Conservation (phyloP, 2,888 invertebrate genomes). For the Dimorphilus gyrociliatus region DNA sequence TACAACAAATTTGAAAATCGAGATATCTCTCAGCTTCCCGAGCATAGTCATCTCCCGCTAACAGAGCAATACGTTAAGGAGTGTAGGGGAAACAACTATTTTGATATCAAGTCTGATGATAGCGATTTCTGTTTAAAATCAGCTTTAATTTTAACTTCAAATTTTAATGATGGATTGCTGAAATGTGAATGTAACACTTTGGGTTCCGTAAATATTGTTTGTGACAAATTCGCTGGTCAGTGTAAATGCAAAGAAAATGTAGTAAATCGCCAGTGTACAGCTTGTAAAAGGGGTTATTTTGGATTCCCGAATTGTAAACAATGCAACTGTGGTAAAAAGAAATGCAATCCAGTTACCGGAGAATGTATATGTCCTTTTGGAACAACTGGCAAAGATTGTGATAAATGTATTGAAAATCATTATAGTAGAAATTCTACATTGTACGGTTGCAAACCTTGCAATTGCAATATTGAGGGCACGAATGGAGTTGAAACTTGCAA, state of each 20-base stretch:
- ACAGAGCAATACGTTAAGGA: too few relatives aligned
- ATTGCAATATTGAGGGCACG: too few relatives aligned
- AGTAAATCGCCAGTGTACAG: constrained; percentile 55
- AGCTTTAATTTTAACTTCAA: constrained; percentile 78
- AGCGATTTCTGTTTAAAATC: constrained; percentile 70
- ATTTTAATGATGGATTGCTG: constrained; percentile 82
- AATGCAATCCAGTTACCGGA: constrained; percentile 74
- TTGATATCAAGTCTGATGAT: too few relatives aligned
- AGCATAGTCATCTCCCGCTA: too few relatives aligned
- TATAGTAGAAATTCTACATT: too few relatives aligned
- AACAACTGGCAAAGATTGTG: constrained; percentile 74
- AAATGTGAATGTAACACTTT: constrained; percentile 72
- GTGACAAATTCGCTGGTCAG: constrained; percentile 85
- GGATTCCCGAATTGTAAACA: constrained; percentile 80
- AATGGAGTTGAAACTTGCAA: neutral
- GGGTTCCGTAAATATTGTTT: constrained; percentile 71
- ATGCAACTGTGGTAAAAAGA: constrained; percentile 54
- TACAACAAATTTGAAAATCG: too few relatives aligned
- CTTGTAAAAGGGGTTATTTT: constrained; percentile 62
- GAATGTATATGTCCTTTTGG: constrained; percentile 78
- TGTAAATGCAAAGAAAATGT: constrained; percentile 81
- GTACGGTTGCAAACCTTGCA: too few relatives aligned
- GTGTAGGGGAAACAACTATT: too few relatives aligned
- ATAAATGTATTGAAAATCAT: constrained; percentile 77
- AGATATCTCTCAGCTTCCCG: too few relatives aligned